A percentile compares a stretch with the other conserved stretches of the same genome.
Evolutionary conservation across 2,113 vertebrate genomes (phyloP).

Genomic region (Gyps fulvus): DNA sequence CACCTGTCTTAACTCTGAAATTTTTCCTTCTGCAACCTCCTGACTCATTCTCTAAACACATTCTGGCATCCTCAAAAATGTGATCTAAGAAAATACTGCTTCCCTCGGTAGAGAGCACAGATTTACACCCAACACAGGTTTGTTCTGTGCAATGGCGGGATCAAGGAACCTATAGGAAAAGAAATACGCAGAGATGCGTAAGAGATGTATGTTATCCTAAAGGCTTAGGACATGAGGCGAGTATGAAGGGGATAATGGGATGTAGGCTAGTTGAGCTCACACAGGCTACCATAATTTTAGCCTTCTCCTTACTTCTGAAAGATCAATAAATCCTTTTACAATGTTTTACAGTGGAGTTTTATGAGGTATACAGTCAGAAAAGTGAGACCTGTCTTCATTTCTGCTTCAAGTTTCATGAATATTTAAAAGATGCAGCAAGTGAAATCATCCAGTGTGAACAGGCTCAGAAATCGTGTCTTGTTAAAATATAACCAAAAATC

Average conservation of each 20-base stretch:
- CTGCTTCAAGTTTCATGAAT: slow-evolving; percentile 33
- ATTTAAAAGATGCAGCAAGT: slow-evolving; percentile 47
- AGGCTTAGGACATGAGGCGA: neutral
- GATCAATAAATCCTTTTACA: neutral
- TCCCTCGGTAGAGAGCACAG: neutral
- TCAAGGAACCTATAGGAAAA: neutral
- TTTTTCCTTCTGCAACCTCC: slow-evolving; percentile 14
- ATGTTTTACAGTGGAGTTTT: neutral
- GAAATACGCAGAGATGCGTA: neutral
- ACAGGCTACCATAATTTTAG: neutral
- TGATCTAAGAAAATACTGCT: neutral
- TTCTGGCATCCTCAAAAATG: neutral
- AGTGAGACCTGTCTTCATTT: slow-evolving; percentile 13
- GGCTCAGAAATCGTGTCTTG: neutral
- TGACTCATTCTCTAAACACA: slow-evolving; percentile 22
- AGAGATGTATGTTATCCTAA: neutral
- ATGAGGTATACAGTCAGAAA: neutral
- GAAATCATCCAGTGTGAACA: slow-evolving; percentile 17
- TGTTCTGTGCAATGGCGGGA: neutral
- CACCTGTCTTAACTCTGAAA: neutral
- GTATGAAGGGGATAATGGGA: neutral
- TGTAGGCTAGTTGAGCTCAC: neutral
- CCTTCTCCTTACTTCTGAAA: neutral
- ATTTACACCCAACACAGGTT: neutral
- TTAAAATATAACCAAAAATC: slow-evolving; percentile 20